Percentiles rank a stretch among this genome's conserved stretches.
Evolutionary conservation across 2,113 vertebrate genomes (phyloP).

Genomic region (Crotalus horridus): DNA sequence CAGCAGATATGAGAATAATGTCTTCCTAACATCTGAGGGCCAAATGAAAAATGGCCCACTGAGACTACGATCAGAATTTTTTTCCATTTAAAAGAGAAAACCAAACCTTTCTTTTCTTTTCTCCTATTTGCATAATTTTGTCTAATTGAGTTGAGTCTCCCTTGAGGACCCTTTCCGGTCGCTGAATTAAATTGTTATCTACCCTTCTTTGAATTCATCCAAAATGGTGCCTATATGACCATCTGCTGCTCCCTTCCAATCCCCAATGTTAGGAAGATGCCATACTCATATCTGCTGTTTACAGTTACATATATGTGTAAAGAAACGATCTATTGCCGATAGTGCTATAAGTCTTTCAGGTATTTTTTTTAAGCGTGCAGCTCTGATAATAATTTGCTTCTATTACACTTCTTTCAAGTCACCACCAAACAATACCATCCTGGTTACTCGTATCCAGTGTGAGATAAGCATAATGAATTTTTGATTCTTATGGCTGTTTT

Average conservation of each 20-base stretch:
- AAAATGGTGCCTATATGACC: not conserved
- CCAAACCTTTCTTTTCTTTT: not conserved
- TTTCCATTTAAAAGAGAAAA: not conserved
- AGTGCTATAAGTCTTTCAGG: not conserved
- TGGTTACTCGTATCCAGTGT: not conserved
- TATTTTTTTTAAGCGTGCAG: not conserved
- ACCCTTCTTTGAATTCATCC: not conserved
- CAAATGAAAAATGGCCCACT: not conserved
- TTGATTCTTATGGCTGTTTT: not conserved
- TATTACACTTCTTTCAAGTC: not conserved
- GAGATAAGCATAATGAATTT: not conserved
- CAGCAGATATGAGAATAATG: not conserved
- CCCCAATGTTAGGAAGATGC: not conserved
- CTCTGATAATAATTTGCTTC: not conserved
- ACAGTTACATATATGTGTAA: not conserved
- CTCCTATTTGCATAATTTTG: not conserved
- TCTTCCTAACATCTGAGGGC: not conserved
- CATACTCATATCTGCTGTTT: not conserved
- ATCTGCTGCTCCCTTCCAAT: not conserved
- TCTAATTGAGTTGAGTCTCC: not conserved
- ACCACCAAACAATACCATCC: not conserved
- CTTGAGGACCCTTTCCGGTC: not conserved
- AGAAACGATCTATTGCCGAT: not conserved
- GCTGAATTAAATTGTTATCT: not conserved
- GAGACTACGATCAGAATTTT: not conserved